Percentiles rank a stretch among this genome's conserved stretches.
Evolutionary conservation across 2,113 vertebrate genomes (phyloP).

Genomic region (Otus sunia): DNA sequence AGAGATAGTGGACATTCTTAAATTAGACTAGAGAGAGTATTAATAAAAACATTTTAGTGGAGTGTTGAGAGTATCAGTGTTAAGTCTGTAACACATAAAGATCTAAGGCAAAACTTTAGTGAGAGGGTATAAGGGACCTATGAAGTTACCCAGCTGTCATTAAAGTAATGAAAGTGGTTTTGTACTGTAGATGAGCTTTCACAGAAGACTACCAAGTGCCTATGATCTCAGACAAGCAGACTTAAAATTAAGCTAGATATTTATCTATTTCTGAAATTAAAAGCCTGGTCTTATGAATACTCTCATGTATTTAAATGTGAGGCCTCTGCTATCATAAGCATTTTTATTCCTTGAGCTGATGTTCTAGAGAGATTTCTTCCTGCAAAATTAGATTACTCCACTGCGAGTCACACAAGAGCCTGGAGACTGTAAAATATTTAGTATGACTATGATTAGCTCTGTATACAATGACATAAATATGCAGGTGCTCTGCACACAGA

Average conservation of each 20-base stretch:
- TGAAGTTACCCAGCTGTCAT: neutral
- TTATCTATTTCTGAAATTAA: conserved; percentile 1
- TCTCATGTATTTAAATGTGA: neutral
- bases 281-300: neutral
- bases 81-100: neutral
- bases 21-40: neutral
- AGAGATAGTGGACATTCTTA: neutral
- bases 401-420: neutral
- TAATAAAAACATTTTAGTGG: neutral
- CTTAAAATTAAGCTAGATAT: neutral
- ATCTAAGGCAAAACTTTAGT: neutral
- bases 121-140: neutral
- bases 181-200: neutral
- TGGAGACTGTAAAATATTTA: neutral
- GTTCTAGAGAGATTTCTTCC: neutral
- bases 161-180: neutral
- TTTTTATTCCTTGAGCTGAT: neutral
- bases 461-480: neutral
- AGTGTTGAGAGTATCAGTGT: neutral
- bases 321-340: neutral
- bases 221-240: neutral
- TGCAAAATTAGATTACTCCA: neutral
- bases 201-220: neutral
- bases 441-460: neutral
- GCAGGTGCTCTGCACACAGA: neutral